phyloP scores from a whole-genome alignment of 2,888 invertebrate species.

The Sphinx pinastri region DNA sequence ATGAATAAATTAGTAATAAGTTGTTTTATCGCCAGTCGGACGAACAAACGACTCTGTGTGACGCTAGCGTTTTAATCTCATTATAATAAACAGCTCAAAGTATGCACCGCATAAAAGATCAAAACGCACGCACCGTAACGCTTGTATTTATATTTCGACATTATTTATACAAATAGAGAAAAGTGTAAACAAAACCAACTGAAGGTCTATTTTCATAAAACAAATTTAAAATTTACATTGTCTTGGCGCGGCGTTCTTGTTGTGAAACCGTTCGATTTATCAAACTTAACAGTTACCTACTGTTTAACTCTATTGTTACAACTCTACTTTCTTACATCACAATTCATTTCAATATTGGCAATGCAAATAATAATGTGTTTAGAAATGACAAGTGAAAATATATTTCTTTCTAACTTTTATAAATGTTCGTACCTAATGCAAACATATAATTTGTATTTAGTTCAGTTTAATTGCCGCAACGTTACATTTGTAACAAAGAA shows the following conservation, averaged over 20 bases:
- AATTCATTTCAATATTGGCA: no score
- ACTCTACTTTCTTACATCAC: not conserved
- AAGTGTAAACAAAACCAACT: slow-evolving; percentile 29
- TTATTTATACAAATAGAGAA: slow-evolving; percentile 27
- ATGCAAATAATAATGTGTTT: no score
- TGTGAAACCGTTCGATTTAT: slow-evolving; percentile 4
- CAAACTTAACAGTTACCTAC: not conserved
- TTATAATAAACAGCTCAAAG: slow-evolving; percentile 37
- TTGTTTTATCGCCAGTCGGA: slow-evolving; percentile 49
- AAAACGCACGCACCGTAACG: slow-evolving; percentile 31
- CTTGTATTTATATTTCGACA: slow-evolving; percentile 27
- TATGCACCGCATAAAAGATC: slow-evolving; percentile 33
- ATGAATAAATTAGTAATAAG: slow-evolving; percentile 59
- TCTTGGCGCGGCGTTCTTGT: slow-evolving; percentile 23
- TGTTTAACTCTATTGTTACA: not conserved
- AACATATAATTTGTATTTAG: not conserved
- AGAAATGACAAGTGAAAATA: no score
- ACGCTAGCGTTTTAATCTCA: slow-evolving; percentile 39
- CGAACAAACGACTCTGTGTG: slow-evolving; percentile 39
- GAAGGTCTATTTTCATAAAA: slow-evolving; percentile 26
- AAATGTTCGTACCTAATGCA: not conserved
- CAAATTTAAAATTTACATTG: slow-evolving; percentile 27
- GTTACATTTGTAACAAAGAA: not conserved
- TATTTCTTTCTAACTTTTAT: not conserved
- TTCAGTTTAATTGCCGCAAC: not conserved